These are phyloP conservation scores for Setophaga kirtlandii DNA, from an alignment of 2,113 vertebrate genomes.

Conservation along the genomic window DNA sequence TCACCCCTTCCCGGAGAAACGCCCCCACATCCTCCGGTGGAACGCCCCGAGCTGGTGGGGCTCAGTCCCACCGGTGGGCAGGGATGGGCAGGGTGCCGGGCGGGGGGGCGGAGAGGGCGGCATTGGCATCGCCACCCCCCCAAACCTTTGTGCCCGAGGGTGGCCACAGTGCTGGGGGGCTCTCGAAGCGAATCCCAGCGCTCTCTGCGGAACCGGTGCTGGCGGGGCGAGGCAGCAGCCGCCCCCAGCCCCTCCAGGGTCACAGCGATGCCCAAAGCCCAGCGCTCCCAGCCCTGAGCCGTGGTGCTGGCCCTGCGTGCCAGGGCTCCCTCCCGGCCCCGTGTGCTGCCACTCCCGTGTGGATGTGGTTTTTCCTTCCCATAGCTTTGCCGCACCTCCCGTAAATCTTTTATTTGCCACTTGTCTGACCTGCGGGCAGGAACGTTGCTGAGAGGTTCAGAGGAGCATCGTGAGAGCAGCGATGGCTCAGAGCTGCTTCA, in stretches of 20 bases:
- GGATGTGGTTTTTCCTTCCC: slow-evolving; percentile 30
- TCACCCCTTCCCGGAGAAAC: neutral
- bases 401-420: slow-evolving; percentile 47
- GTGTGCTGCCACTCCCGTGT: neutral
- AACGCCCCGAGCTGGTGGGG: neutral
- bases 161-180: neutral
- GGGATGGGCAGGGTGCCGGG: neutral
- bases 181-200: neutral
- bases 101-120: neutral
- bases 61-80: neutral
- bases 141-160: neutral
- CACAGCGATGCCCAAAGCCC: neutral
- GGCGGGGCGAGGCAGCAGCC: neutral
- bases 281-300: neutral
- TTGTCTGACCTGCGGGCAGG: slow-evolving; percentile 47
- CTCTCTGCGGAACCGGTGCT: neutral
- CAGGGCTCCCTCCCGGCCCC: neutral
- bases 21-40: neutral
- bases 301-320: neutral
- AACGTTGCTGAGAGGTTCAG: slow-evolving; percentile 2
- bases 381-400: neutral
- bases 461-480: neutral
- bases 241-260: neutral
- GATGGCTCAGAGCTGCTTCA: neutral
- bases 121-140: neutral